Conservation (phyloP, 2,113 vertebrate genomes). For the Carlito syrichta region DNA sequence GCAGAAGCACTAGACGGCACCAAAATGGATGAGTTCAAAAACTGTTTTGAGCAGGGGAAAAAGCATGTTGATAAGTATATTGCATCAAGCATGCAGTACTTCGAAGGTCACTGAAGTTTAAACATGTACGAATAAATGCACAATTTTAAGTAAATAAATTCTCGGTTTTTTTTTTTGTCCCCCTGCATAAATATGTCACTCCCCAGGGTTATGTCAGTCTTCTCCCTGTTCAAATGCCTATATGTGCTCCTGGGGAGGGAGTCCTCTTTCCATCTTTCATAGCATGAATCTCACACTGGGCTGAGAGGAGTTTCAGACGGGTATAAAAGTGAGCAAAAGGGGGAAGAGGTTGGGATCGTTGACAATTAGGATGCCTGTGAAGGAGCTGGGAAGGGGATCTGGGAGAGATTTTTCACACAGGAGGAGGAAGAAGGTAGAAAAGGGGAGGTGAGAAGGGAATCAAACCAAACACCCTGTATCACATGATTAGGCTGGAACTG, state of each 20-base stretch:
- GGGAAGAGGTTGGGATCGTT: accelerated
- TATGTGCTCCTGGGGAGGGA: not conserved
- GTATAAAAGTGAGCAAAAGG: not conserved
- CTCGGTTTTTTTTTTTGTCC: too few relatives aligned
- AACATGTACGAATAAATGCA: too few relatives aligned
- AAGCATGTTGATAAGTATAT: too few relatives aligned
- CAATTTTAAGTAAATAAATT: too few relatives aligned
- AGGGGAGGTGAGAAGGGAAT: not conserved
- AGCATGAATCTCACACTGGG: not conserved
- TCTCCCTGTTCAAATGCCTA: not conserved
- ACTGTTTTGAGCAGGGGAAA: too few relatives aligned
- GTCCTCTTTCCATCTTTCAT: not conserved
- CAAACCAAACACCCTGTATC: not conserved
- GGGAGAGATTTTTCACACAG: not conserved
- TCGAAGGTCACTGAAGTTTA: too few relatives aligned
- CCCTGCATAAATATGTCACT: not conserved
- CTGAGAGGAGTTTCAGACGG: not conserved
- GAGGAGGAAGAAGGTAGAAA: not conserved
- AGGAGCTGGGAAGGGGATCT: not conserved
- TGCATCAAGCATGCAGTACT: too few relatives aligned
- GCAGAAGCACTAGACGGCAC: too few relatives aligned
- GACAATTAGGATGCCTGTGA: too few relatives aligned
- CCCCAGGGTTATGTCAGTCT: not conserved
- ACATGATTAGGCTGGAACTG: not conserved
- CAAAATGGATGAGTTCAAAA: too few relatives aligned